phyloP scores from a whole-genome alignment of 1,140 invertebrate species.

The Ooceraea biroi region DNA sequence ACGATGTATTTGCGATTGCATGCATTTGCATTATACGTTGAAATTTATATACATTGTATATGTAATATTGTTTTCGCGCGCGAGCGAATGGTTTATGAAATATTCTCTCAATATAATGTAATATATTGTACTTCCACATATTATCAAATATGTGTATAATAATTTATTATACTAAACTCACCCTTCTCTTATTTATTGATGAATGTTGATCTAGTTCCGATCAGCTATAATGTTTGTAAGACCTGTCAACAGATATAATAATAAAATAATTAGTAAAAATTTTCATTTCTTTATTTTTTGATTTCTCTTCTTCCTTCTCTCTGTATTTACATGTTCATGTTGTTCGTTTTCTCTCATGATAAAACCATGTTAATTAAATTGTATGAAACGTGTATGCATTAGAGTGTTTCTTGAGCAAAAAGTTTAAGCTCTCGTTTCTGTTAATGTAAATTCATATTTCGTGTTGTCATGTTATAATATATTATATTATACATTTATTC shows the following conservation, averaged over 20 bases:
- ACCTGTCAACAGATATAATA: conserved; percentile 14
- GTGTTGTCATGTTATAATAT: too few relatives aligned
- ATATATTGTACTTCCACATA: background rate
- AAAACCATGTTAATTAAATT: conserved; percentile 57
- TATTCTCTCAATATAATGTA: background rate
- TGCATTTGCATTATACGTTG: background rate
- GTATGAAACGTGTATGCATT: background rate
- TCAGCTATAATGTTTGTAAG: background rate
- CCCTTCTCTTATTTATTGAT: background rate
- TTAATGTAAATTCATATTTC: background rate
- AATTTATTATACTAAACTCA: conserved; percentile 25
- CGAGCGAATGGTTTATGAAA: background rate
- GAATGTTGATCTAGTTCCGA: background rate
- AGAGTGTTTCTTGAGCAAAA: background rate
- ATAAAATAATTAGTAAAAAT: conserved; percentile 1
- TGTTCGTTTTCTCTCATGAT: conserved; percentile 13
- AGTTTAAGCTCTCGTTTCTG: background rate
- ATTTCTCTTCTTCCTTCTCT: too few relatives aligned
- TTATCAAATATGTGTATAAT: background rate
- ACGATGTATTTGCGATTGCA: background rate
- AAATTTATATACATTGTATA: background rate
- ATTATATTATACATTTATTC: too few relatives aligned
- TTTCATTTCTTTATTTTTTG: too few relatives aligned
- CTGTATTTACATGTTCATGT: conserved; percentile 27
- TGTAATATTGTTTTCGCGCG: background rate